Conservation (phyloP, 2,888 invertebrate species). For the Pollenia angustigena region DNA sequence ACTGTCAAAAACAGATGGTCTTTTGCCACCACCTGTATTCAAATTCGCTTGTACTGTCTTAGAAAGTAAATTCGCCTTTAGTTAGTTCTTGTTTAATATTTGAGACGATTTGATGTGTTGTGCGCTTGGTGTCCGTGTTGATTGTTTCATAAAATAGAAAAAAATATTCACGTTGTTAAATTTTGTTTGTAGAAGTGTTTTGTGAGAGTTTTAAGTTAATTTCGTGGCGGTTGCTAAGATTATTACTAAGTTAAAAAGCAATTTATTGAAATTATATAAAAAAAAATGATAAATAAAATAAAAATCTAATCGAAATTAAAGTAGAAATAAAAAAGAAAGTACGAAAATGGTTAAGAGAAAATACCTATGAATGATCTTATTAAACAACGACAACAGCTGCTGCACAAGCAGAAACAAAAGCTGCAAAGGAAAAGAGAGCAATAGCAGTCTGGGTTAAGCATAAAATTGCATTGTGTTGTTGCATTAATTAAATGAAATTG, state of each 20-base stretch:
- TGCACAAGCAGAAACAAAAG: slow-evolving; percentile 10
- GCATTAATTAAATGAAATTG: slow-evolving; percentile 28
- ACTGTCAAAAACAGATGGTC: no score
- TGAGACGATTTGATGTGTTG: slow-evolving; percentile 24
- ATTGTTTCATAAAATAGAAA: not conserved
- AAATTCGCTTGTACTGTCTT: not conserved
- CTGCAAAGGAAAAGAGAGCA: slow-evolving; percentile 7
- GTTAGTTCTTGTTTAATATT: slow-evolving; percentile 46
- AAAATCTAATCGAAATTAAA: slow-evolving; percentile 17
- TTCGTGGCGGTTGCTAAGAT: slow-evolving; percentile 16
- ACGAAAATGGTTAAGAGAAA: slow-evolving; percentile 55
- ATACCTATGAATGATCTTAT: slow-evolving; percentile 48
- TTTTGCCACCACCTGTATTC: not conserved
- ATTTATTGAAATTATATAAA: slow-evolving; percentile 13
- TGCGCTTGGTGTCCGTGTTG: not conserved
- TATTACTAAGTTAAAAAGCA: slow-evolving; percentile 28
- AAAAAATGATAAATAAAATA: slow-evolving; percentile 15
- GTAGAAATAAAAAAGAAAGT: slow-evolving; percentile 58
- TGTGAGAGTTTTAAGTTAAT: not conserved
- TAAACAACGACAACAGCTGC: slow-evolving; percentile 46
- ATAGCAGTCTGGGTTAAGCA: not conserved
- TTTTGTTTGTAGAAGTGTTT: slow-evolving; percentile 19
- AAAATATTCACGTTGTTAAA: slow-evolving; percentile 23
- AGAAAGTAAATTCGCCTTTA: slow-evolving; percentile 7
- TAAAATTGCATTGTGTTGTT: slow-evolving; percentile 22